These are phyloP conservation scores for Rotaria sp. DNA, from an alignment of 2,888 invertebrate genomes.

Conservation along the genomic window DNA sequence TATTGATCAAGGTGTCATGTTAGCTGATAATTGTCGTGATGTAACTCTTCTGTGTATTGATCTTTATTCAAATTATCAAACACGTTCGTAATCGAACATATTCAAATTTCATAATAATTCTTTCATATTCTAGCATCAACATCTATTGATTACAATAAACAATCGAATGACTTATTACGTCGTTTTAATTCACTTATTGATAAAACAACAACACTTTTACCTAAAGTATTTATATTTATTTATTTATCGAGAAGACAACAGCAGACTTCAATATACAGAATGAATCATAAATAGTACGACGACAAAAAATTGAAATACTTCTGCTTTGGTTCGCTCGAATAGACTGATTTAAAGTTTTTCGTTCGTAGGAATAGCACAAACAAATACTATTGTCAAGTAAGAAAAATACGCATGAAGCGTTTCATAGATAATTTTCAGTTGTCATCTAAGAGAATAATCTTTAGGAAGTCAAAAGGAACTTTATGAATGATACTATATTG, in stretches of 20 bases:
- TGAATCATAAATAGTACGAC: no score
- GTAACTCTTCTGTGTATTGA: background rate
- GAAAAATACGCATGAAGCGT: no score
- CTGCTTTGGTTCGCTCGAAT: no score
- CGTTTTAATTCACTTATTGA: background rate
- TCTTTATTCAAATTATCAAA: background rate
- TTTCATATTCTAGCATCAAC: background rate
- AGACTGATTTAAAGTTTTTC: no score
- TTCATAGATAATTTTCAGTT: no score
- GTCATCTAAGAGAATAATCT: no score
- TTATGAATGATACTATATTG: no score
- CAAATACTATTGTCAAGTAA: no score
- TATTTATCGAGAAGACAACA: background rate
- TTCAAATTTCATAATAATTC: background rate
- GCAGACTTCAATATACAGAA: no score
- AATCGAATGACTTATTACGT: background rate
- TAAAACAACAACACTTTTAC: background rate
- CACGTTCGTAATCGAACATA: background rate
- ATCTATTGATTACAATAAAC: background rate
- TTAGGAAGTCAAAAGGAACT: no score
- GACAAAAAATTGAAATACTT: no score
- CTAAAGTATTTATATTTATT: background rate
- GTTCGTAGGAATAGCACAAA: no score
- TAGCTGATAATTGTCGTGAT: slow-evolving; percentile 22
- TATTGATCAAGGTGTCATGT: slow-evolving; percentile 53